These are phyloP conservation scores for Stegostoma tigrinum DNA, from an alignment of 2,113 vertebrate species.

Conservation along the genomic window DNA sequence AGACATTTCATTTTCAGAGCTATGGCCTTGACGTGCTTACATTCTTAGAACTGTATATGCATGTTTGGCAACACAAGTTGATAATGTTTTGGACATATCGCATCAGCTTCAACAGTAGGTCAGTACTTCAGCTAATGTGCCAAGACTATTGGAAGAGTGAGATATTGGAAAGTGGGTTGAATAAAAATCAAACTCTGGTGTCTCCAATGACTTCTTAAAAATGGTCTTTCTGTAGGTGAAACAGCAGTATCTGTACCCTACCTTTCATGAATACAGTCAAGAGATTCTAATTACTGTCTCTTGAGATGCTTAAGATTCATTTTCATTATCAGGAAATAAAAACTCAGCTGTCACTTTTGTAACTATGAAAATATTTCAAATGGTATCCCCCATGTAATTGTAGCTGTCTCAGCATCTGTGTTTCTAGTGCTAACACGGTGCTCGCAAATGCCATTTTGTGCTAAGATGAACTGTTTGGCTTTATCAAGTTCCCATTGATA, in stretches of 20 bases:
- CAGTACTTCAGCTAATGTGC: neutral
- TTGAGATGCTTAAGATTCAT: neutral
- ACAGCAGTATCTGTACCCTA: neutral
- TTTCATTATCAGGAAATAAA: slow-evolving; percentile 2
- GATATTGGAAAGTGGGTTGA: neutral
- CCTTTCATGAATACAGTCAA: neutral
- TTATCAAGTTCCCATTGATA: neutral
- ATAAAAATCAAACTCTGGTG: neutral
- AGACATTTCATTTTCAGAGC: neutral
- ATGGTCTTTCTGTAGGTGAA: neutral
- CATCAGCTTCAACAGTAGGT: neutral
- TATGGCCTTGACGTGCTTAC: neutral
- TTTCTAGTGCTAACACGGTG: neutral
- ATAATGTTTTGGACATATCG: neutral
- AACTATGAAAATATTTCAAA: neutral
- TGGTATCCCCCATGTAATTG: neutral
- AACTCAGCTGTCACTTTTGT: neutral
- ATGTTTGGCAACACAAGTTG: neutral
- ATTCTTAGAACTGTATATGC: neutral
- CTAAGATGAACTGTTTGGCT: neutral
- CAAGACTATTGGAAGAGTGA: neutral
- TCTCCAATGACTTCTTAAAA: neutral
- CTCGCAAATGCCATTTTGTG: neutral
- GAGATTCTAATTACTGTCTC: neutral
- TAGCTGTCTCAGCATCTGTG: slow-evolving; percentile 3